Evolutionary conservation across 2,888 invertebrate genomes (phyloP).

Genomic region (Eilema griseolum): DNA sequence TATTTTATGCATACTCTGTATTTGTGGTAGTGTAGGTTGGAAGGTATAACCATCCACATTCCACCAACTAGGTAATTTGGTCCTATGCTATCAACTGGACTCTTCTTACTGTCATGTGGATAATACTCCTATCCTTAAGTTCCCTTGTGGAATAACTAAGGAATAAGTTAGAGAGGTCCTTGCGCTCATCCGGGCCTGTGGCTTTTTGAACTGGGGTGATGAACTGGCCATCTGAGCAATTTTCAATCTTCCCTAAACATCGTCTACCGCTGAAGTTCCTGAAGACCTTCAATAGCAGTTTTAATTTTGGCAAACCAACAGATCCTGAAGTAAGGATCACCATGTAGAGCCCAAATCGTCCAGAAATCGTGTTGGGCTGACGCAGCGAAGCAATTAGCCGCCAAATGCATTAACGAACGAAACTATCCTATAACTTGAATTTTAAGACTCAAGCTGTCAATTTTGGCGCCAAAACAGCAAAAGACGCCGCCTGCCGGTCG

Average conservation of each 20-base stretch:
- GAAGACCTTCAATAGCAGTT: background rate
- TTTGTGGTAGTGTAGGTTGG: background rate
- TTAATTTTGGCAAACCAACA: background rate
- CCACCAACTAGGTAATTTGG: too few relatives aligned
- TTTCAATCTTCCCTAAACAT: background rate
- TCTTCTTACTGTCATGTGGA: background rate
- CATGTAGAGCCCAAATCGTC: background rate
- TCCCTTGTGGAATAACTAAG: too few relatives aligned
- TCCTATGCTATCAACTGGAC: too few relatives aligned
- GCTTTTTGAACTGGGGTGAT: too few relatives aligned
- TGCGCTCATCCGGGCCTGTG: too few relatives aligned
- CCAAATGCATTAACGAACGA: conserved; percentile 39
- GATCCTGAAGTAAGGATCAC: background rate
- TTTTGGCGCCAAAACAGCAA: conserved; percentile 85
- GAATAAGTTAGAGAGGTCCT: too few relatives aligned
- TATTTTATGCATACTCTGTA: background rate
- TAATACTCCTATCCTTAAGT: background rate
- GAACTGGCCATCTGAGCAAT: too few relatives aligned
- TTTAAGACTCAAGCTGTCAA: conserved; percentile 68
- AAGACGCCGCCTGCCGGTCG: conserved; percentile 80
- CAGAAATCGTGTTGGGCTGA: conserved; percentile 19
- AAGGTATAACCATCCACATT: too few relatives aligned
- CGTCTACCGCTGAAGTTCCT: background rate
- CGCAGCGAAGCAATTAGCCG: conserved; percentile 53
- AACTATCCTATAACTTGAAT: conserved; percentile 56